These are phyloP conservation scores for Halocaridina rubra DNA, from an alignment of 2,888 invertebrate genomes.

Conservation along the genomic window DNA sequence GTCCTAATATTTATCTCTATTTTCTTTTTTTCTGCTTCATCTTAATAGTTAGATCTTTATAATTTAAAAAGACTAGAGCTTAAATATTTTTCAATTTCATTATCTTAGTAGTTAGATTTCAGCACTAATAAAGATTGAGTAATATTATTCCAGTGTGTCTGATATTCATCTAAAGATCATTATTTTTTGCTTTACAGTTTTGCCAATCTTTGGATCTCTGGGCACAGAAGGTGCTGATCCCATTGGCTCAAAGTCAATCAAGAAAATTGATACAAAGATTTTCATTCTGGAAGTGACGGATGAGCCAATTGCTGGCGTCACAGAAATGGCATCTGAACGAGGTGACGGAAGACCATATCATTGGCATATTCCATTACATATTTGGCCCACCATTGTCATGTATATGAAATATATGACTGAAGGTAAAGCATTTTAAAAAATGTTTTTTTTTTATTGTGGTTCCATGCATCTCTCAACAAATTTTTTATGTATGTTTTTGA, in stretches of 20 bases:
- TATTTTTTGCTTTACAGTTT: constrained; percentile 24
- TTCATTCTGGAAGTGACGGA: constrained; percentile 58
- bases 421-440: no score
- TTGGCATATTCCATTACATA: constrained; percentile 46
- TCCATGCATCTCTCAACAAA: no score
- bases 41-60: not conserved
- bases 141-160: no score
- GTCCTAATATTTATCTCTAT: not conserved
- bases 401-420: constrained; percentile 61
- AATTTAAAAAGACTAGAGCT: no score
- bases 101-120: no score
- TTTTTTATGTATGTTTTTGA: no score
- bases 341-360: constrained; percentile 60
- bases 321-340: constrained; percentile 55
- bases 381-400: constrained; percentile 60
- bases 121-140: no score
- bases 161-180: not conserved
- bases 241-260: constrained; percentile 37
- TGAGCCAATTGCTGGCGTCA: constrained; percentile 25
- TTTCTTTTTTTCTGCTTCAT: not conserved
- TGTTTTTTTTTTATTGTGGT: no score
- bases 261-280: constrained; percentile 56
- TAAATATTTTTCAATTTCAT: no score
- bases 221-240: constrained; percentile 50
- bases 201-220: constrained; percentile 56